Base-by-base conservation (phyloP, 2,888 invertebrate species). In the Stenoptilia bipunctidactyla region DNA sequence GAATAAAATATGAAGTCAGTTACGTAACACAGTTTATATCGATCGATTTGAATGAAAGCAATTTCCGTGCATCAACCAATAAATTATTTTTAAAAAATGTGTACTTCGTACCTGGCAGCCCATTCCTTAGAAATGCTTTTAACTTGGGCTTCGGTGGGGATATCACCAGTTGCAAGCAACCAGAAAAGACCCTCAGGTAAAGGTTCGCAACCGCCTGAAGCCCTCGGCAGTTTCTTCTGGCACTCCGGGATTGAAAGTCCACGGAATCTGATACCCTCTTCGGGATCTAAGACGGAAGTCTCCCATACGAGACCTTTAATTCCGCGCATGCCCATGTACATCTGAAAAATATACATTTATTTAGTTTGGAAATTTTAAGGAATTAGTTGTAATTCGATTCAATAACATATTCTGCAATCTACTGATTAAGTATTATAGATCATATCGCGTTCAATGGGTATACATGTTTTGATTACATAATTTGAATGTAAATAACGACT, bases 301-400 rank as follows among this genome's bases (percentile, higher is more conserved):
- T 97, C 97, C 79, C 95, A 96, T 1, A 97, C 94, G 44, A 98
- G 84, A 49, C 95, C 96, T 70, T 95, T 96, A 82, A 97, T 96
- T 27, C 96, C 96, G 61, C 97, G 87, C 97, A 97, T 98, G 38
- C 97, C 97, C 54, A 97, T 96, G 79, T 97, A 92, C 90, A 91
- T 91, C 91, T 91, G 63, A 1, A 13, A 6, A 30, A 38, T 34
- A 25, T 25, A 25, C n/a, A n/a, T n/a, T n/a, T n/a, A n/a, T n/a
- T n/a, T n/a, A n/a, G n/a, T n/a, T n/a, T n/a, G n/a, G n/a, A n/a
- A n/a, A n/a, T n/a, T n/a, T n/a, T n/a, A n/a, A n/a, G n/a, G n/a
- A n/a, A n/a, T n/a, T n/a, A n/a, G n/a, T n/a, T n/a, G n/a, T n/a
- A n/a, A n/a, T n/a, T n/a, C n/a, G n/a, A n/a, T n/a, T n/a, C n/a